Base-by-base conservation (phyloP, 1,140 invertebrate species). In the Euschistus heros region DNA sequence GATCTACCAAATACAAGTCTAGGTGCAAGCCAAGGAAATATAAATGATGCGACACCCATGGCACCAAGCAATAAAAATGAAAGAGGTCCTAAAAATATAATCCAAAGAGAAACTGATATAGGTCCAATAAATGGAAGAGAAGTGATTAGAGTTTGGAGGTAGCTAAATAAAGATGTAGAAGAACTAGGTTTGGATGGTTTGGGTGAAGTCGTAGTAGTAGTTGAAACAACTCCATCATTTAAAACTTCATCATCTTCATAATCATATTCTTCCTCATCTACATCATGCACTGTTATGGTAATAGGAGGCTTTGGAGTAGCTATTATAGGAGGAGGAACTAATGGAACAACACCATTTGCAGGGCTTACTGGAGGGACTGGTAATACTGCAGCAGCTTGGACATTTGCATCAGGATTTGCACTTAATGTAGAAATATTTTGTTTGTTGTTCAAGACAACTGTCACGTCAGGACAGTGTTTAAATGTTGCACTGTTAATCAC, bases 1-100 rank as follows among this genome's bases (percentile, higher is more conserved):
- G 27, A 52, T 66, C 69, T 68, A 33, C 71, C 68, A 24, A 72
- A 69, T 24, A 70, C 64, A 18, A 71, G 42, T 4, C 68, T 69
- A 8, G 73, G 68, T 55, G 69, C 68, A 18, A 69, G 24, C 71
- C 72, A 74, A 42, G 73, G 74, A 22, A 72, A 67, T 20, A 74
- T 20, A 5, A 74, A 67, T 2, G 72, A 67, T 8, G 70, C 68
- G 3, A 73, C 62, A 33, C 71, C 73, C 14, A 72, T 55, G 17
- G 70, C 70, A 30, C 71, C 72, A 10, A 72, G 67, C 17, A 73
- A n/a, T 17, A 75, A 62, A 20, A 74, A 66, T 13, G 71, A 72
- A 14, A 75, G 62, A 10, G 74, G 74, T 15, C 73, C 72, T 18
- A 75, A 68, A 37, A 75, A 57, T 10, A 74, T 68, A 0, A 72